Evolutionary conservation across 2,113 vertebrate genomes (phyloP).

Genomic region (Prionailurus viverrinus): DNA sequence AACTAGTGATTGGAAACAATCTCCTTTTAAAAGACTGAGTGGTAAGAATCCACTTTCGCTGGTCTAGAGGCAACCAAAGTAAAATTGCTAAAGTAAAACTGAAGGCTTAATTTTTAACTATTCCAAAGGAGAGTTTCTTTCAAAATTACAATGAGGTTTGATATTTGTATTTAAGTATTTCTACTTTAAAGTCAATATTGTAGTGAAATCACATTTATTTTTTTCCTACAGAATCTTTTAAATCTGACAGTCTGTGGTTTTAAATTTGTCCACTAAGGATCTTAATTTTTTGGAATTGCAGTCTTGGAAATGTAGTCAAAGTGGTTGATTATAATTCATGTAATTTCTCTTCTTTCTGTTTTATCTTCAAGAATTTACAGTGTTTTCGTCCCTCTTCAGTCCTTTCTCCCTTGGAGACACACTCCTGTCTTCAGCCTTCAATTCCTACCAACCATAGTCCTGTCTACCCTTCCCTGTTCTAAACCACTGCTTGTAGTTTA

Average conservation of each 20-base stretch:
- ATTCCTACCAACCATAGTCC: neutral
- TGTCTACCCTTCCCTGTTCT: neutral
- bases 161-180: neutral
- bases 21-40: constrained; percentile 31
- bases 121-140: neutral
- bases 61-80: neutral
- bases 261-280: neutral
- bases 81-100: constrained; percentile 41
- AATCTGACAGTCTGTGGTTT: neutral
- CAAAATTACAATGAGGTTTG: neutral
- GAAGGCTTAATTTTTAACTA: neutral
- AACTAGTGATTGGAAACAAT: neutral
- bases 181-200: constrained; percentile 8
- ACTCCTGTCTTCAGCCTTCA: neutral
- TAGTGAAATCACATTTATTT: neutral
- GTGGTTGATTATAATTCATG: neutral
- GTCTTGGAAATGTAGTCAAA: neutral
- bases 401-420: neutral
- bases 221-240: neutral
- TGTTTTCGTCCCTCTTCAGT: neutral
- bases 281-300: neutral
- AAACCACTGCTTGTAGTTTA: neutral
- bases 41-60: constrained; percentile 50
- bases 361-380: neutral
- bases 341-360: neutral